Percentiles rank a stretch among this genome's conserved stretches.
Conservation (phyloP, 30 jellyfish, hydroid and myxozoan genomes). For the Turritopsis dohrnii region DNA sequence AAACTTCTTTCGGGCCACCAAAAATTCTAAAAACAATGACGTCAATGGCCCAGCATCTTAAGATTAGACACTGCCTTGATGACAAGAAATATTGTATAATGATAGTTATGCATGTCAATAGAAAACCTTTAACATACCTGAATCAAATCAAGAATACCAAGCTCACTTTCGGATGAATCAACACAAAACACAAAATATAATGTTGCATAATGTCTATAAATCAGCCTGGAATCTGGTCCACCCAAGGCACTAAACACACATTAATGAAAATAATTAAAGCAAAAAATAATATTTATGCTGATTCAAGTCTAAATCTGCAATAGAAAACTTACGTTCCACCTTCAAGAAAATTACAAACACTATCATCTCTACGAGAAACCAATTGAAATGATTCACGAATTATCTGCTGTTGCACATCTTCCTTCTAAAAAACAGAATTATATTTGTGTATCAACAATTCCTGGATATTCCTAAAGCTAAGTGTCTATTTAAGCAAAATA, state of each 20-base stretch:
- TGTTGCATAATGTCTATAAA: conserved; percentile 90
- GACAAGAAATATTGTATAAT: no score
- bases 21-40: no score
- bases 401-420: conserved; percentile 79
- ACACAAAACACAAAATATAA: conserved; percentile 93
- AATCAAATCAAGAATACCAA: conserved; percentile 77
- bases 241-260: conserved; percentile 58
- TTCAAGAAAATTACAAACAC: conserved; percentile 81
- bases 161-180: conserved; percentile 92
- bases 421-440: conserved; percentile 34
- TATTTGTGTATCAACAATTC: no score
- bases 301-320: no score
- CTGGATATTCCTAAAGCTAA: no score
- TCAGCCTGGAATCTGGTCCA: conserved; percentile 77
- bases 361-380: conserved; percentile 84
- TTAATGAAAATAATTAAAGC: neutral
- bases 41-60: no score
- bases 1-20: no score
- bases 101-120: no score
- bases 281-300: no score
- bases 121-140: conserved; percentile 42
- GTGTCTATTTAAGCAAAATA: no score
- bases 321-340: conserved; percentile 70
- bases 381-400: conserved; percentile 76
- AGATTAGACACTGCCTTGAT: no score